Evolutionary conservation across 2,888 invertebrate genomes (phyloP), one percentile per base, ranked within the genome.

Genomic region (Nezara viridula): DNA sequence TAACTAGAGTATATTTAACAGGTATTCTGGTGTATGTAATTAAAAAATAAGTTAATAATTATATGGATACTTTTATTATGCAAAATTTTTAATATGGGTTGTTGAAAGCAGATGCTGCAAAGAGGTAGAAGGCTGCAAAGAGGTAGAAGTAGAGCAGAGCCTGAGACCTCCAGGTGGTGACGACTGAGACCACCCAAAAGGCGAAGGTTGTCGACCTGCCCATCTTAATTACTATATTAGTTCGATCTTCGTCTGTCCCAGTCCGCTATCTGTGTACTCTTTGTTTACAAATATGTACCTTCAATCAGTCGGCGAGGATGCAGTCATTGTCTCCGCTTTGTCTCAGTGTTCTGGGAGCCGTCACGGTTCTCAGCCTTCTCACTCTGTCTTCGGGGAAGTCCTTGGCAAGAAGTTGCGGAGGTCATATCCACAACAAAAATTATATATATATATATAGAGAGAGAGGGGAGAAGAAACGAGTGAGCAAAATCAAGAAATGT

Each of bases 141-240:
- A 32, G 37, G 32, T 19, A 2, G 32, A 40, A 81, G 81, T 44
- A 47, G 81, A 86, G 86, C 86, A 86, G 88, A 73, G n/a, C 19
- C 40, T 5, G n/a, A 19, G 44, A 32, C 44, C 32, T n/a, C 66
- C 60, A 60, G 66, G 24, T 66, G 73, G 66, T 88, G 88, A 88
- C 88, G 60, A 88, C 47, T 88, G 73, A 55, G 88, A 88, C 88
- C 88, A 88, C 88, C 88, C 88, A 88, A 88, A 88, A 88, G 88
- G 88, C 88, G 60, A 60, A 88, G 88, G 88, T 66, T 73, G 88
- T 44, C 73, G 88, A 88, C 66, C 88, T 47, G 66, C 40, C 87
- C 27, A 60, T 88, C 86, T 88, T 88, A 88, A 88, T 88, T 88
- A 88, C 88, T 88, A 88, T 88, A 88, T 88, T 88, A 88, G 88